These are phyloP conservation scores for Adelognathus sp. DNA, from an alignment of 2,888 invertebrate genomes.

Conservation along the genomic window DNA sequence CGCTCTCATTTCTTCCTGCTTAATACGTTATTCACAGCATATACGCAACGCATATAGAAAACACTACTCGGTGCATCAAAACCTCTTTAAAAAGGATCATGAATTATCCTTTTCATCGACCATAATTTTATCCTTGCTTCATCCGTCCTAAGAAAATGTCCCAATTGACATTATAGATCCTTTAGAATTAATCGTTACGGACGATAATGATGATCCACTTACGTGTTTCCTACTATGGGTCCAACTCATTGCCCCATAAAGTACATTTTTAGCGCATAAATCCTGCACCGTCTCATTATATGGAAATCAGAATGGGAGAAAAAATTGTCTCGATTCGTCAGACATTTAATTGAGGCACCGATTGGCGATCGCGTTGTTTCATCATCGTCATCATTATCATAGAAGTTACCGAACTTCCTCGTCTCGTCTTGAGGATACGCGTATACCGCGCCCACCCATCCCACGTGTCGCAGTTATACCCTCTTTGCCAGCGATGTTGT, in stretches of 20 bases:
- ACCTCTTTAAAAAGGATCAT: too few species aligned
- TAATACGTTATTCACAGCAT: background rate
- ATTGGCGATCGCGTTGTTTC: too few species aligned
- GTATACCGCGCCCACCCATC: constrained; percentile 39
- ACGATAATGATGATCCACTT: background rate
- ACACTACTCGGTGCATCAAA: background rate
- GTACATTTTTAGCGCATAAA: background rate
- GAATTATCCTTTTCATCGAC: too few species aligned
- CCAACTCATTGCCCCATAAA: background rate
- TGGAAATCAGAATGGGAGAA: background rate
- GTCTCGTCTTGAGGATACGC: constrained; percentile 31
- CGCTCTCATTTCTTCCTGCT: background rate
- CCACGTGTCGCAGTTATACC: constrained; percentile 38
- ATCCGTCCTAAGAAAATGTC: too few species aligned
- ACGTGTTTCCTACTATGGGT: background rate
- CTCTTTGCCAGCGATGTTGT: constrained; percentile 3
- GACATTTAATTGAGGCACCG: constrained; percentile 24
- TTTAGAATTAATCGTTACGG: background rate
- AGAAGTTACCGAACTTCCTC: constrained; percentile 18
- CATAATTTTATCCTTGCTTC: background rate
- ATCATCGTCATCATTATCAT: constrained; percentile 13
- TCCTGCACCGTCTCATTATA: background rate
- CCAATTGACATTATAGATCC: background rate
- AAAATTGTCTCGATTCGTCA: constrained; percentile 5
- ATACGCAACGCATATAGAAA: background rate